Conservation (phyloP, 2,113 vertebrate species). For the Pimephales promelas region DNA sequence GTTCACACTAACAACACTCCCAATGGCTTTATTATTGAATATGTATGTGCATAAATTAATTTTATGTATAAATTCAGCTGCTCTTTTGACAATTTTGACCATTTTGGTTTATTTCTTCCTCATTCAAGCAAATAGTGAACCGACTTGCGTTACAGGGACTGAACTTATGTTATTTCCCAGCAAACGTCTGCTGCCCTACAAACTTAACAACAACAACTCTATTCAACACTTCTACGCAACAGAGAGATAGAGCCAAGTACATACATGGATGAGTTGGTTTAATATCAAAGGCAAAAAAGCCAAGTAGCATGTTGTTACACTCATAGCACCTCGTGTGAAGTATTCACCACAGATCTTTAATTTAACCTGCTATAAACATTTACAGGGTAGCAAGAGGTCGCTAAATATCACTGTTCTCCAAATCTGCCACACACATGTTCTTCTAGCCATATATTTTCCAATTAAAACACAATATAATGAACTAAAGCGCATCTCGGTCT, state of each 20-base stretch:
- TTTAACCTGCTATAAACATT: conserved; percentile 9
- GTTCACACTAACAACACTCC: too few relatives aligned
- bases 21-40: too few relatives aligned
- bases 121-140: not conserved
- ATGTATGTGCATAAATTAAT: too few relatives aligned
- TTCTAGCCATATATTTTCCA: conserved; percentile 13
- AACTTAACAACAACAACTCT: not conserved
- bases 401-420: not conserved
- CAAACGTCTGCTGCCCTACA: not conserved
- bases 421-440: conserved; percentile 37
- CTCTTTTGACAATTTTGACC: too few relatives aligned
- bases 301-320: conserved; percentile 6
- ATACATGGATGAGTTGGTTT: not conserved
- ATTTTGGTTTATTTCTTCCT: too few relatives aligned
- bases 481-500: conserved; percentile 15
- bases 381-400: not conserved
- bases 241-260: not conserved
- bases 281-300: conserved; percentile 25
- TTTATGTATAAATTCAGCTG: too few relatives aligned
- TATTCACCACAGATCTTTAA: conserved; percentile 4
- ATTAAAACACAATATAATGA: conserved; percentile 33
- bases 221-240: not conserved
- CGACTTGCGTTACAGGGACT: not conserved
- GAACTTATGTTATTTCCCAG: not conserved
- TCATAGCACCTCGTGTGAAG: not conserved